Evolutionary conservation across 2,888 invertebrate species (phyloP), one percentile per base, ranked within the genome.

Genomic region (Drosophila macrospina): DNA sequence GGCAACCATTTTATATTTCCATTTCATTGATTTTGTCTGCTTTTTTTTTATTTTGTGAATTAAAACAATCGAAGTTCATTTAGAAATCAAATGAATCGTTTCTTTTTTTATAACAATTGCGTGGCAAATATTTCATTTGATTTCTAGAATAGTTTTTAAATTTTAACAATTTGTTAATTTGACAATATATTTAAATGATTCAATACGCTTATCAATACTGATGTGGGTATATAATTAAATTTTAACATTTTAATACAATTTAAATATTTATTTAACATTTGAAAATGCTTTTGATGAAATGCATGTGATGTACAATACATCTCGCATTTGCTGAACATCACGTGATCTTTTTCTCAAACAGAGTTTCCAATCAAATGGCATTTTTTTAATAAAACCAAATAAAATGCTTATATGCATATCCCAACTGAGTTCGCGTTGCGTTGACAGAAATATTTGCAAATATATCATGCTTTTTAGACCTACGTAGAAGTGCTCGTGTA

Each of bases 11-110:
- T 28, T 28, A 28, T 28, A 28, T 28, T 28, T 28, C 6, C 28
- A 28, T 28, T 28, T 28, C 28, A 28, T 28, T 28, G 15, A 39
- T 71, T 57, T 57, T 8, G 54, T 6, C 3, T 15, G 37, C 8
- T 28, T 48, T 8, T 36, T 26, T 39, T 7, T 5, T 28, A 44
- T 8, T 36, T 26, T 39, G 10, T 5, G 5, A 13, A 11, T 20
- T 11, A n/a, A 28, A 52, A 52, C 41, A 30, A 52, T 37, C 26
- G 30, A 39, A 41, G 16, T 7, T n/a, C 8, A 32, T 39, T 41
- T 16, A 30, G 28, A 28, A 28, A 11, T 28, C 8, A 20, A 52
- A 39, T 55, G 5, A 20, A 4, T n/a, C 8, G 5, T 5, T n/a
- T n/a, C n/a, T 5, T 28, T 36, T 36, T 50, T 30, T 16, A 15